A percentile compares a stretch with the other conserved stretches of the same genome.
phyloP scores from a whole-genome alignment of 2,113 vertebrate species.

The Brevimyrus niger region DNA sequence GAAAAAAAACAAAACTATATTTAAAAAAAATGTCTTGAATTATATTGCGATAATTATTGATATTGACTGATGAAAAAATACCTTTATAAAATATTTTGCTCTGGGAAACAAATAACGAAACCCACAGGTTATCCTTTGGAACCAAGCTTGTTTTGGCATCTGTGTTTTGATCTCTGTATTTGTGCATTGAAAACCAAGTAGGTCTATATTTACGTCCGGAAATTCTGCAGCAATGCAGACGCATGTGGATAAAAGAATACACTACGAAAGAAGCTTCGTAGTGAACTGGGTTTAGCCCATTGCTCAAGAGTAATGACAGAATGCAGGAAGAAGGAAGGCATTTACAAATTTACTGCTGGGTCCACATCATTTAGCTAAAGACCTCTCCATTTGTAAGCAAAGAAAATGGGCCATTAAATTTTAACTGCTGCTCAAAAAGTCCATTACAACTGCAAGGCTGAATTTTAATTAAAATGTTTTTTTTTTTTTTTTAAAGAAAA shows the following conservation, averaged over 20 bases:
- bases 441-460: conserved; percentile 23
- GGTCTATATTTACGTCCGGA: neutral
- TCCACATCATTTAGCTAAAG: conserved; percentile 28
- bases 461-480: conserved; percentile 27
- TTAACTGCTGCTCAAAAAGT: conserved; percentile 21
- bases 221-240: neutral
- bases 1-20: neutral
- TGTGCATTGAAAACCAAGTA: neutral
- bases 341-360: conserved; percentile 26
- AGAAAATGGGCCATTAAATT: conserved; percentile 31
- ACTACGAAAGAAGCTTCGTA: neutral
- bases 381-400: conserved; percentile 31
- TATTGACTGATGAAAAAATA: neutral
- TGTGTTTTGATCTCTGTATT: neutral
- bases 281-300: conserved; percentile 1
- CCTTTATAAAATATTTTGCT: neutral
- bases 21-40: neutral
- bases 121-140: neutral
- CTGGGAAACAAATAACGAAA: neutral
- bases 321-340: conserved; percentile 7
- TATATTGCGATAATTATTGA: neutral
- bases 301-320: neutral
- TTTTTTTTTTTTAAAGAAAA: neutral
- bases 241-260: neutral
- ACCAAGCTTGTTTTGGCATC: neutral